Conservation (phyloP, 2,113 vertebrate genomes). For the Capreolus pygargus region DNA sequence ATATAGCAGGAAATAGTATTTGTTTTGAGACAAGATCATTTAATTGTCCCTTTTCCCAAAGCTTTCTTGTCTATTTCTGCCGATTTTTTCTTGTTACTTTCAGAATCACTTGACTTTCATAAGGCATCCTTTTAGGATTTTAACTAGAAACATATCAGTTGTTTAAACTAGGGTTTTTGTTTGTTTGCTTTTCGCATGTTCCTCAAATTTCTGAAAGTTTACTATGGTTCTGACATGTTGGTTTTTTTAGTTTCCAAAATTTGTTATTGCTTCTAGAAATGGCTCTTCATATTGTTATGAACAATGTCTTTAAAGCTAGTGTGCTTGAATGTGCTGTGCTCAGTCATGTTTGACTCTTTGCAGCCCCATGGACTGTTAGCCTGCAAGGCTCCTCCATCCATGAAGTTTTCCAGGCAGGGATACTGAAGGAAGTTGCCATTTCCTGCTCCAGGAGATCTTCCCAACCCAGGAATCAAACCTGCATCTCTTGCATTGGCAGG, state of each 20-base stretch:
- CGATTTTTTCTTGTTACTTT: neutral
- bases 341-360: neutral
- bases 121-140: neutral
- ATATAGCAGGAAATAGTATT: neutral
- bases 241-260: neutral
- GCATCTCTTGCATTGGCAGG: neutral
- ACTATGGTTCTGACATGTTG: neutral
- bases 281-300: neutral
- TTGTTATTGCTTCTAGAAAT: neutral
- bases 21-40: neutral
- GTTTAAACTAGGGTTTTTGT: neutral
- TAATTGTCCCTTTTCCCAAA: neutral
- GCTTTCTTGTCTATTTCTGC: neutral
- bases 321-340: neutral
- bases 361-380: neutral
- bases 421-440: neutral
- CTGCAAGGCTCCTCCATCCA: neutral
- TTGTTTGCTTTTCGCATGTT: neutral
- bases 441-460: neutral
- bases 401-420: neutral
- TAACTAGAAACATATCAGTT: neutral
- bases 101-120: neutral
- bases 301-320: conserved; percentile 1
- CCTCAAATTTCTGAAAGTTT: neutral
- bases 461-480: neutral